These are phyloP conservation scores for Jordanella pulchra DNA, from an alignment of 2,797 vertebrate species.

Conservation along the genomic window DNA sequence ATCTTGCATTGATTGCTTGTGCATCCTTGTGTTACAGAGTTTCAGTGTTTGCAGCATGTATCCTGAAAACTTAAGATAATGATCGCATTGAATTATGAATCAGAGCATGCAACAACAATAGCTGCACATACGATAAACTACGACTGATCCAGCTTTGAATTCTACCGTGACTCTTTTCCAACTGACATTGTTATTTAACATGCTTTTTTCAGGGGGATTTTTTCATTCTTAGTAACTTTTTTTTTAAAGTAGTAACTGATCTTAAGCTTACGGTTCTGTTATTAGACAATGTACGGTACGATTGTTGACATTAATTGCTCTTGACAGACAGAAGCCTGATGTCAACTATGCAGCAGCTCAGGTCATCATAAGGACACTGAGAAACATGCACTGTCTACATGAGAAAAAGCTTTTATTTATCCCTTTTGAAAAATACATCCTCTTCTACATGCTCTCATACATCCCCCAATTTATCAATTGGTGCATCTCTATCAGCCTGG, in stretches of 20 bases:
- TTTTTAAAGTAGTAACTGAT: background rate
- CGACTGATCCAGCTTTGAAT: background rate
- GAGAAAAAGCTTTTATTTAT: background rate
- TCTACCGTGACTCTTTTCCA: background rate
- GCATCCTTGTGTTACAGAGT: conserved; percentile 3
- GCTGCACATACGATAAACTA: background rate
- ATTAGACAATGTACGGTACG: background rate
- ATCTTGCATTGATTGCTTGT: conserved; percentile 51
- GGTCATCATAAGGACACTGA: background rate
- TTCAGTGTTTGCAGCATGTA: background rate
- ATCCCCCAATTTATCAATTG: background rate
- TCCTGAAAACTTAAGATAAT: background rate
- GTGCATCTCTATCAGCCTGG: no score
- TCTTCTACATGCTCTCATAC: background rate
- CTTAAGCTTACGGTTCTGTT: background rate
- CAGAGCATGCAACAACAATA: background rate
- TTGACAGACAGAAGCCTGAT: conserved; percentile 1
- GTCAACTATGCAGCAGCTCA: background rate
- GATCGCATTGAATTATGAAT: background rate
- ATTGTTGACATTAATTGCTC: background rate
- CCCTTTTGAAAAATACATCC: background rate
- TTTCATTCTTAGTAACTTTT: background rate
- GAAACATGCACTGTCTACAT: background rate
- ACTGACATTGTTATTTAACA: no score
- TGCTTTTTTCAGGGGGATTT: background rate